phyloP scores from a whole-genome alignment of 2,888 invertebrate genomes.

The Caradrina kadenii region DNA sequence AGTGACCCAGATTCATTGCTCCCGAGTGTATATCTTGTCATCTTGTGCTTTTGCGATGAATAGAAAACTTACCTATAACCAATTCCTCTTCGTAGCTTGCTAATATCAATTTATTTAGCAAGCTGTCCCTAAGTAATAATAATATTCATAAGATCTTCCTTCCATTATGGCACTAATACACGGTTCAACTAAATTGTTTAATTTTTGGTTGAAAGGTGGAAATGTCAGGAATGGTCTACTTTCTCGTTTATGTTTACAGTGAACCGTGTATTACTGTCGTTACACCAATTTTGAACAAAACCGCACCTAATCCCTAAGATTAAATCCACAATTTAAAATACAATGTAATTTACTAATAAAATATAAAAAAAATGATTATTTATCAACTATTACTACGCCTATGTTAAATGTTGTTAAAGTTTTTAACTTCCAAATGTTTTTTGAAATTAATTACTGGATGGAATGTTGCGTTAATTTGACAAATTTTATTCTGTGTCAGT shows the following conservation, averaged over 20 bases:
- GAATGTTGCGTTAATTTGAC: no score
- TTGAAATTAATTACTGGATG: not conserved
- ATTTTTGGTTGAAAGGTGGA: not conserved
- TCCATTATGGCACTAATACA: not conserved
- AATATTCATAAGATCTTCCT: not conserved
- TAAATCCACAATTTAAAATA: conserved; percentile 51
- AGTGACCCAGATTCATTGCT: no score
- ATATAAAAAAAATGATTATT: conserved; percentile 52
- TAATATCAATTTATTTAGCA: not conserved
- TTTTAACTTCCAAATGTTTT: conserved; percentile 38
- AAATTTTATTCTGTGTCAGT: no score
- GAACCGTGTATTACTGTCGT: not conserved
- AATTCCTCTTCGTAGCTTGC: no score
- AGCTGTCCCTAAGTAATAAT: not conserved
- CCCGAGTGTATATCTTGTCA: no score
- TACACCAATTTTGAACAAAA: conserved; percentile 32
- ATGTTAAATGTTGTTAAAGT: conserved; percentile 34
- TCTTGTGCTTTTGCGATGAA: no score
- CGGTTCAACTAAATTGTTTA: not conserved
- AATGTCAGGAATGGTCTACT: no score
- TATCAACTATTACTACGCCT: conserved; percentile 34
- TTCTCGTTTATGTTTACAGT: no score
- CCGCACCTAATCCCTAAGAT: conserved; percentile 14
- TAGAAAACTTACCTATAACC: no score
- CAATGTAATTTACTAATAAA: conserved; percentile 58